Percentiles rank a stretch among this genome's conserved stretches.
phyloP scores from a whole-genome alignment of 35 echinoderm and acorn worm species.

The Apostichopus parvimensis region DNA sequence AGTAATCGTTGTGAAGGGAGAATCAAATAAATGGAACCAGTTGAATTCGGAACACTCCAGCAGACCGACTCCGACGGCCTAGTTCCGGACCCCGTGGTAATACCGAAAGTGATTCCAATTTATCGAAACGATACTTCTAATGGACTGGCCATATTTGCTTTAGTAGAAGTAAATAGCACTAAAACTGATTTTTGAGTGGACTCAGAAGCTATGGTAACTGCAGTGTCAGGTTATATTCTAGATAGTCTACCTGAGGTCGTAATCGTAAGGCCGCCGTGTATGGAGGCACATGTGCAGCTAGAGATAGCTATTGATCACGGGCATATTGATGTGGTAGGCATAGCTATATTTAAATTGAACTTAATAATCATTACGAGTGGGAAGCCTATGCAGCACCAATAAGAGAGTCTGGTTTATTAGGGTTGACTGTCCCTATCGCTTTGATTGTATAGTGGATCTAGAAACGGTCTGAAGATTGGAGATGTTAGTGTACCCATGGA shows the following conservation, averaged over 20 bases:
- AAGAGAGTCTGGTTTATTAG: neutral
- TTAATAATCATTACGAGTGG: slow-evolving; percentile 39
- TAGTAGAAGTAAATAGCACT: too few species aligned
- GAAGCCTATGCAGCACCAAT: slow-evolving; percentile 62
- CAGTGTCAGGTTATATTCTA: neutral
- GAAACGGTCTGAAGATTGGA: slow-evolving; percentile 50
- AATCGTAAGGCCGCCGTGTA: neutral
- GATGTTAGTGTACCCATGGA: neutral
- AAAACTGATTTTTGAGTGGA: too few species aligned
- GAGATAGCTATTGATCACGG: neutral
- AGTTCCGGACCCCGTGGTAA: too few species aligned
- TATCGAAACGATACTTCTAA: too few species aligned
- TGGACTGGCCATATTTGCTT: too few species aligned
- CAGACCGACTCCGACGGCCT: too few species aligned
- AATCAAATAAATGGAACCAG: too few species aligned
- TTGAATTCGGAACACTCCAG: too few species aligned
- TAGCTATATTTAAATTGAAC: neutral
- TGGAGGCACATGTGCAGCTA: neutral
- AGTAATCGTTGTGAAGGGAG: too few species aligned
- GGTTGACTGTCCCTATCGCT: slow-evolving; percentile 57
- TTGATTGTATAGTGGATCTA: slow-evolving; percentile 46
- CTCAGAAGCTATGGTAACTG: too few species aligned
- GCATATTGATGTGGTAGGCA: neutral
- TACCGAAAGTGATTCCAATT: too few species aligned
- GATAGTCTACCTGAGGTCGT: neutral